Evolutionary conservation across 1,140 invertebrate species (phyloP).

Genomic region (Drosophila nikananu): DNA sequence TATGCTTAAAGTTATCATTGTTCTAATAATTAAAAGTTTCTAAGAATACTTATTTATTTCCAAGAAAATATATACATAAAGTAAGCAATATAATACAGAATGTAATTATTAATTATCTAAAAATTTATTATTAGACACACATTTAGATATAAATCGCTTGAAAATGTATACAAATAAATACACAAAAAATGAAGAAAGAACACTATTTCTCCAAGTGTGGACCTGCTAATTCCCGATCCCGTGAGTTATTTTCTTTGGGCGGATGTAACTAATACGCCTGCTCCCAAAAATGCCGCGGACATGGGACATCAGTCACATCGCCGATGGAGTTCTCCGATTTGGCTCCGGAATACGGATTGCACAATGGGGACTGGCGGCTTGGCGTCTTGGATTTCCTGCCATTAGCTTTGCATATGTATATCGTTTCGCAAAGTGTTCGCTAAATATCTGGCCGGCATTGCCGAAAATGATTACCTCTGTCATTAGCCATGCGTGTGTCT

Average conservation of each 20-base stretch:
- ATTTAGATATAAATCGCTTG: too few species aligned
- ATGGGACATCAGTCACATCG: constrained; percentile 27
- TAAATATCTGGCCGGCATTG: constrained; percentile 43
- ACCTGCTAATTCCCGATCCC: constrained; percentile 6
- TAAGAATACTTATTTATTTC: too few species aligned
- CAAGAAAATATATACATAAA: too few species aligned
- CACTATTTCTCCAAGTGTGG: not conserved
- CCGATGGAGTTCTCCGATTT: constrained; percentile 18
- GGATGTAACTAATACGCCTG: constrained; percentile 52
- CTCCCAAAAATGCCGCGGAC: constrained; percentile 2
- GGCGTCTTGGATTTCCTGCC: constrained; percentile 25
- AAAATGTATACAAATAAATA: too few species aligned
- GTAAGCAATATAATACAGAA: too few species aligned
- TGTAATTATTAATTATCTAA: too few species aligned
- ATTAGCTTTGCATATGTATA: constrained; percentile 28
- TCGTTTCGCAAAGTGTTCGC: constrained; percentile 44
- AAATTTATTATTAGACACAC: too few species aligned
- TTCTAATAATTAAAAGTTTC: too few species aligned
- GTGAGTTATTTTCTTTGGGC: constrained; percentile 18
- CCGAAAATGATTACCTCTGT: constrained; percentile 43
- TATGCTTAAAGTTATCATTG: too few species aligned
- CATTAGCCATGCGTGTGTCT: constrained; percentile 41
- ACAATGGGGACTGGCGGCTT: constrained; percentile 11
- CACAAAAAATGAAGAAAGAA: not conserved
- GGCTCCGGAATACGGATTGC: constrained; percentile 18